Base-by-base conservation (phyloP, 1,140 invertebrate genomes). In the Drosophila guanche region DNA sequence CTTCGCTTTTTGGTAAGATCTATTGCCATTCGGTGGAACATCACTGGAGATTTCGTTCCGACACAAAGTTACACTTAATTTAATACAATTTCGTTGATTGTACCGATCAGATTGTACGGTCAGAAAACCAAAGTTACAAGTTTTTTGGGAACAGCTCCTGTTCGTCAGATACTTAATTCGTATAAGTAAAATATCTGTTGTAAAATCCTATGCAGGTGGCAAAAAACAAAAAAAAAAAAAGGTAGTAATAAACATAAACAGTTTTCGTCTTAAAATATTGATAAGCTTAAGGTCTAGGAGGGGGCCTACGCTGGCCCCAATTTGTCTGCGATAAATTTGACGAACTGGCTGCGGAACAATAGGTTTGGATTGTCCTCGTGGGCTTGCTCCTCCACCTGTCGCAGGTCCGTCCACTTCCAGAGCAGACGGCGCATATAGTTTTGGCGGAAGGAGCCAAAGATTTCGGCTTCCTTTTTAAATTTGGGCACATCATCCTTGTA, bases 391-490 rank as follows among this genome's bases (percentile, higher is more conserved):
- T 90, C 77, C 45, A 91, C 91, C 70, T 91, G 91, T 33, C 71
- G 52, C 10, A 72, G 66, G 54, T 81, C 70, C 22, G 89, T 90
- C 90, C 91, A 91, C 57, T 91, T 91, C 91, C 91, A 91, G 16
- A 90, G 50, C 40, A 78, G 43, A 23, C 91, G 79, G 3, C 63
- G 60, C 3, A 37, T 33, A 58, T 76, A 91, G 40, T 76, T 77
- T 4, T 66, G 53, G 2, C 81, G 77, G 40, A 91, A 91, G 42
- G 90, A 91, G 40, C 78, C 74, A 46, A 86, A 90, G 1, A 90
- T 69, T 23, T 77, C 76, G 16, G 42, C 41, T 5, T 53, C 55
- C 47, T 80, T 67, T 0, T 77, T 29, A 12, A 20, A 20, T 1
- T n/a, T 22, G 48, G 72, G 72, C 40, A 91, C 71, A 14, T 62